Percentiles rank a stretch among this genome's conserved stretches.
phyloP scores from a whole-genome alignment of 2,797 vertebrate species.

The Malurus splendens region DNA sequence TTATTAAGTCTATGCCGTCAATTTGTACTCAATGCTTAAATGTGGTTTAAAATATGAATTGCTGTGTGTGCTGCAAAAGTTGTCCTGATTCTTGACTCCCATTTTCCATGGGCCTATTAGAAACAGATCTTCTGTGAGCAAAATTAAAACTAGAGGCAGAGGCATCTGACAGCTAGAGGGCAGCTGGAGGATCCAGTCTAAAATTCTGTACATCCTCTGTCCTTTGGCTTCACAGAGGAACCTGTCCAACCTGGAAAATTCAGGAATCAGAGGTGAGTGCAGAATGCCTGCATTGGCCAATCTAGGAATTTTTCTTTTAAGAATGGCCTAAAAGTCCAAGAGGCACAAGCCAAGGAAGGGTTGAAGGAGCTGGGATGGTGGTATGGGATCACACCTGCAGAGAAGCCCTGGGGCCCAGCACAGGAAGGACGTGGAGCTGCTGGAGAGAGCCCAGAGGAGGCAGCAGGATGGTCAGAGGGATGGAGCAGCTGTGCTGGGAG shows the following conservation, averaged over 20 bases:
- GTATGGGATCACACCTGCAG: neutral
- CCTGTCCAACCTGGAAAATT: neutral
- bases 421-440: neutral
- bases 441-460: neutral
- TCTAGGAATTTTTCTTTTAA: neutral
- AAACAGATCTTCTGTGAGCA: neutral
- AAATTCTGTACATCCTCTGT: neutral
- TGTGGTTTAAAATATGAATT: neutral
- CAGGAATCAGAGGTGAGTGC: neutral
- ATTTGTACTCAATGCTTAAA: neutral
- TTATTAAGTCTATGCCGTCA: neutral
- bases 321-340: neutral
- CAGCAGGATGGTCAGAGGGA: neutral
- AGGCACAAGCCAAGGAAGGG: neutral
- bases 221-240: neutral
- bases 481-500: neutral
- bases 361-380: neutral
- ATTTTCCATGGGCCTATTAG: neutral
- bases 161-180: neutral
- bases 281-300: neutral
- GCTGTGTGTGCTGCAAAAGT: neutral
- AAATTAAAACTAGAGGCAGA: neutral
- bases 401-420: neutral
- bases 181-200: neutral
- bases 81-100: neutral